phyloP scores from a whole-genome alignment of 2,113 vertebrate species.

The Myotis lucifugus region DNA sequence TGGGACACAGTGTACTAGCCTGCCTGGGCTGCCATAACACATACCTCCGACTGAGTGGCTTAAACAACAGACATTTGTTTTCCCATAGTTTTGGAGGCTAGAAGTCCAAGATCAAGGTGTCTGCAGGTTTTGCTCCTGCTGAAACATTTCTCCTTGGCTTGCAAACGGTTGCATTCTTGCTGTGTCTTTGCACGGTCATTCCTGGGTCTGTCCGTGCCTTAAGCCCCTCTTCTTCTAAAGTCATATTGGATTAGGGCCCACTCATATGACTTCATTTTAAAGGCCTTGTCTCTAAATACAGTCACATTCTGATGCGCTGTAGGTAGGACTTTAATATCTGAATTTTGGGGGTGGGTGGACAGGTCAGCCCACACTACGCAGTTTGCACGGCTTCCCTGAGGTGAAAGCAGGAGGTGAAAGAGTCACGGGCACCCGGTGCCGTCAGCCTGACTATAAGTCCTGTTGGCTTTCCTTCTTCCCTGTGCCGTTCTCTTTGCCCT shows the following conservation, averaged over 20 bases:
- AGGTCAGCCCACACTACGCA: neutral
- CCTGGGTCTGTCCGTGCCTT: neutral
- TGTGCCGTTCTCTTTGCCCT: neutral
- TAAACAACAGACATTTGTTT: neutral
- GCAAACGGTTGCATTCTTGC: neutral
- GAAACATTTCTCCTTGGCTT: neutral
- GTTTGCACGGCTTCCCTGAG: neutral
- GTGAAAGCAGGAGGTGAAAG: neutral
- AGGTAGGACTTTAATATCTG: neutral
- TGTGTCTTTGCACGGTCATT: neutral
- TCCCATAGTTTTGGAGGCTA: neutral
- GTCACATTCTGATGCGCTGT: neutral
- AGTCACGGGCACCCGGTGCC: neutral
- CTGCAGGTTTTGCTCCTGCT: neutral
- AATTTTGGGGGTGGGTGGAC: neutral
- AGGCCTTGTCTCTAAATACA: neutral
- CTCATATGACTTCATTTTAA: neutral
- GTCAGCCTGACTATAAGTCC: neutral
- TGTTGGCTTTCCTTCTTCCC: neutral
- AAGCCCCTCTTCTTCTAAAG: neutral
- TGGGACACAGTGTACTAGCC: neutral
- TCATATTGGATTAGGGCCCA: neutral
- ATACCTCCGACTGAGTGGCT: neutral
- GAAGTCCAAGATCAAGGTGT: neutral
- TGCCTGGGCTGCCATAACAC: neutral